These are phyloP conservation scores for Junonia oenone DNA, from an alignment of 2,888 invertebrate genomes.

Conservation along the genomic window DNA sequence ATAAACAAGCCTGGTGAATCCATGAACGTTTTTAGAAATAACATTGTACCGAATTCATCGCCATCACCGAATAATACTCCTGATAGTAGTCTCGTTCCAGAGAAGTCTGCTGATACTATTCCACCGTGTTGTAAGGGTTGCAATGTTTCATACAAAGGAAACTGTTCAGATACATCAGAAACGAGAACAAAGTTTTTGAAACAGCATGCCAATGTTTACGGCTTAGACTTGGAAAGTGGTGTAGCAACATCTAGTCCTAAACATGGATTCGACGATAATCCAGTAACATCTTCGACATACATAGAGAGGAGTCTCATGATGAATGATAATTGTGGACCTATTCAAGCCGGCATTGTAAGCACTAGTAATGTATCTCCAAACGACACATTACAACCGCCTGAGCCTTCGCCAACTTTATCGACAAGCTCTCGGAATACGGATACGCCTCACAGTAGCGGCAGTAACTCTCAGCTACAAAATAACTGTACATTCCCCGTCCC, in stretches of 20 bases:
- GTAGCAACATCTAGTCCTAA: constrained; percentile 73
- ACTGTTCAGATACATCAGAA: constrained; percentile 58
- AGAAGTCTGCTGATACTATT: constrained; percentile 50
- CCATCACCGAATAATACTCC: constrained; percentile 68
- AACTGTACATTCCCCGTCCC: constrained; percentile 62
- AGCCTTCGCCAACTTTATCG: constrained; percentile 81
- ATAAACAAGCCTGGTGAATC: constrained; percentile 47
- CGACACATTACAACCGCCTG: constrained; percentile 73
- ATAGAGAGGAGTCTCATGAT: constrained; percentile 76
- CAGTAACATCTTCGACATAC: constrained; percentile 85
- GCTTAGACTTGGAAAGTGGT: constrained; percentile 66
- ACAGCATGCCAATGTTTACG: constrained; percentile 50
- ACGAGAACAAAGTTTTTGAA: constrained; percentile 63
- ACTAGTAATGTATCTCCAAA: constrained; percentile 89
- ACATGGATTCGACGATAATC: constrained; percentile 76
- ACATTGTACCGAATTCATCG: constrained; percentile 55
- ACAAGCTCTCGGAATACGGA: constrained; percentile 73
- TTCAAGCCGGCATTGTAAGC: constrained; percentile 91
- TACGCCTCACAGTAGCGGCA: constrained; percentile 65
- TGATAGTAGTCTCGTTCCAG: constrained; percentile 67
- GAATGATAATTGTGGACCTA: constrained; percentile 84
- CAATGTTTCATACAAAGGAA: constrained; percentile 60
- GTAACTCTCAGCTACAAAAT: constrained; percentile 50
- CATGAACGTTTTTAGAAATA: constrained; percentile 51
- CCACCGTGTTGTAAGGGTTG: constrained; percentile 78